phyloP scores from a whole-genome alignment of 2,797 vertebrate species.

The Lutjanus argentimaculatus region DNA sequence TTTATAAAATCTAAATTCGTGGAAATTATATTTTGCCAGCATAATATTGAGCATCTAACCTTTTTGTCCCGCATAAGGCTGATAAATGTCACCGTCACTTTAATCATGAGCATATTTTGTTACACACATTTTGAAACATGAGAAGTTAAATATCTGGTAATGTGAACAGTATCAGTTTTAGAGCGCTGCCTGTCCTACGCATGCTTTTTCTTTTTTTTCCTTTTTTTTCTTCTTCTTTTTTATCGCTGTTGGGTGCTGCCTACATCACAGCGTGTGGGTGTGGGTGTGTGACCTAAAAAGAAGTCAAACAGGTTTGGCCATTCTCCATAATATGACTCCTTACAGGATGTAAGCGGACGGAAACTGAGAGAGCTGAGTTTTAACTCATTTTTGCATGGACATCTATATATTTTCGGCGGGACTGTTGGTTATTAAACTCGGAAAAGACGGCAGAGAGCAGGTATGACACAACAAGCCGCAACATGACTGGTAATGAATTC shows the following conservation, averaged over 20 bases:
- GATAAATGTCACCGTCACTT: no score
- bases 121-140: no score
- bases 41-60: neutral
- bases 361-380: neutral
- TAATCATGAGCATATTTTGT: no score
- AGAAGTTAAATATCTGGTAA: no score
- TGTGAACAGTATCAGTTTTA: no score
- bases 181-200: no score
- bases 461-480: slow-evolving; percentile 50
- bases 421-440: no score
- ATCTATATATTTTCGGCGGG: neutral
- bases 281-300: slow-evolving; percentile 30
- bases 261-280: neutral
- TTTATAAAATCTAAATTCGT: no score
- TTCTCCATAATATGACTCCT: neutral
- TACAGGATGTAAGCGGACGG: neutral
- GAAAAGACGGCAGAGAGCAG: neutral
- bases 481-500: slow-evolving; percentile 57
- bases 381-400: neutral
- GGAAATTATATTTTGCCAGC: no score
- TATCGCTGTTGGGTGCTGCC: neutral
- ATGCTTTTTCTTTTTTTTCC: no score
- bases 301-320: slow-evolving; percentile 66
- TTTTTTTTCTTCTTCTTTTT: no score
- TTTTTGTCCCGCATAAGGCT: neutral